phyloP scores from a whole-genome alignment of 2,113 vertebrate species.

The Choloepus hoffmanni region DNA sequence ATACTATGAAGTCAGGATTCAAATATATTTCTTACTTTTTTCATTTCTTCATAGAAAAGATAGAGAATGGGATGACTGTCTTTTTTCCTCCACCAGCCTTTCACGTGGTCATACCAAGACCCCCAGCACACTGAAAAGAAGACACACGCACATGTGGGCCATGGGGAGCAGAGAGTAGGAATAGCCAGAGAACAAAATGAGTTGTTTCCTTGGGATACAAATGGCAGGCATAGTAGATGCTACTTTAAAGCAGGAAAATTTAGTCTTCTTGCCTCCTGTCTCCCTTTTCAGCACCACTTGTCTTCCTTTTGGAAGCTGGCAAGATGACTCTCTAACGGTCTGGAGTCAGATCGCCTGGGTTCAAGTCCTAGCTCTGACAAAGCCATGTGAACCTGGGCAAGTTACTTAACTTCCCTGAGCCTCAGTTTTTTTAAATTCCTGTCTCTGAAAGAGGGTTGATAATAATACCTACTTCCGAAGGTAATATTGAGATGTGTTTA shows the following conservation, averaged over 20 bases:
- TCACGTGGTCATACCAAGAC: conserved; percentile 86
- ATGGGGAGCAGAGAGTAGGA: not conserved
- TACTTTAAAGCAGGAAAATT: not conserved
- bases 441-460: not conserved
- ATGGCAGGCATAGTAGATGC: not conserved
- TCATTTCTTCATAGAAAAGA: conserved; percentile 86
- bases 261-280: not conserved
- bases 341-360: not conserved
- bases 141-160: not conserved
- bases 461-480: not conserved
- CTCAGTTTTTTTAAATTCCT: not conserved
- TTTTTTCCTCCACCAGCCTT: conserved; percentile 86
- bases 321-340: not conserved
- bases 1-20: not conserved
- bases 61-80: conserved; percentile 83
- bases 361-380: not conserved
- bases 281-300: not conserved
- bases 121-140: conserved; percentile 84
- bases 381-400: not conserved
- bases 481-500: not conserved
- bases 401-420: not conserved
- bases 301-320: not conserved
- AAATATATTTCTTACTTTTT: conserved; percentile 79
- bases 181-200: not conserved
- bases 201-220: not conserved